Percentiles rank a stretch among this genome's conserved stretches.
phyloP scores from a whole-genome alignment of 2,888 invertebrate species.

The Drosophila melanosoma region DNA sequence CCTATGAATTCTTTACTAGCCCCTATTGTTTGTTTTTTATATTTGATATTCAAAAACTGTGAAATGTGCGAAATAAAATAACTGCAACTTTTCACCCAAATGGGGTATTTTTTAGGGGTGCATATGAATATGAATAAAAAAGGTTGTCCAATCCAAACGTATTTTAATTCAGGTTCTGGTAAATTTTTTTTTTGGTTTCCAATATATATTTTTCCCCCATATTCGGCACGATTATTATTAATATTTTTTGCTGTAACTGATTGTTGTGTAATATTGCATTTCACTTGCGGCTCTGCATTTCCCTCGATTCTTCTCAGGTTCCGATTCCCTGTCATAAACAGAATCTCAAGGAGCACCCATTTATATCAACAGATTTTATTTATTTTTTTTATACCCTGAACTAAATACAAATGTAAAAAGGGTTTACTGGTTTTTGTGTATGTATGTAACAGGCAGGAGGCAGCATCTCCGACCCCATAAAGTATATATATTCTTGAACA shows the following conservation, averaged over 20 bases:
- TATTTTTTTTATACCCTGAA: too few relatives aligned
- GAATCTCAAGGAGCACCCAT: too few relatives aligned
- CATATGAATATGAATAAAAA: not conserved
- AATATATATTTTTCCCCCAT: not conserved
- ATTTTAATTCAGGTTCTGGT: not conserved
- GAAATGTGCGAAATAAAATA: not conserved
- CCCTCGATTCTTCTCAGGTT: not conserved
- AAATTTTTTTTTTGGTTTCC: not conserved
- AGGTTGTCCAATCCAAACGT: not conserved
- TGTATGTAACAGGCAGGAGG: too few relatives aligned
- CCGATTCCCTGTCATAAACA: too few relatives aligned
- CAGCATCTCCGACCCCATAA: too few relatives aligned
- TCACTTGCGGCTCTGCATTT: not conserved
- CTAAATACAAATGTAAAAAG: too few relatives aligned
- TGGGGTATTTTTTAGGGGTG: not conserved
- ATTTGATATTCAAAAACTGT: not conserved
- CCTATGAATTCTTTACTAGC: not conserved
- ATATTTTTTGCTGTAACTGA: not conserved
- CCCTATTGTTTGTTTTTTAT: not conserved
- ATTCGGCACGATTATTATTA: not conserved
- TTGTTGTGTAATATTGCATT: not conserved
- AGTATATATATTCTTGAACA: too few relatives aligned
- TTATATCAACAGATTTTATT: too few relatives aligned
- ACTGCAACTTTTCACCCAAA: not conserved
- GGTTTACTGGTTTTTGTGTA: too few relatives aligned